Base-by-base conservation (phyloP, 2,888 invertebrate species). In the Sarcophaga subvicina region DNA sequence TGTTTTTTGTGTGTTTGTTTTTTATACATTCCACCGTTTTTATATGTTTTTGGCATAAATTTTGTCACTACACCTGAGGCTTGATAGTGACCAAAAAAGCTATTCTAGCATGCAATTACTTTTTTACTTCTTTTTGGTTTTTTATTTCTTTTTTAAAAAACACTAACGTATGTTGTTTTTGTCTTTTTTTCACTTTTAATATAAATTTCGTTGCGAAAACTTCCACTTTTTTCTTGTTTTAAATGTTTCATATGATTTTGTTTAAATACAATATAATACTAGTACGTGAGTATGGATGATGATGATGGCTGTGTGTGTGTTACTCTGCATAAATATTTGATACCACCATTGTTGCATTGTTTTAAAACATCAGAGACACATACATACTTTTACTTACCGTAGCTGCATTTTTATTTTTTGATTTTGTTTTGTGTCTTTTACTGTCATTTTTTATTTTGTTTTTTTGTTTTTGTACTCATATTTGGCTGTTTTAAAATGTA, bases 21-120 rank as follows among this genome's bases (percentile, higher is more conserved):
- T 75, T 37, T 75, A 20, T 47, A 12, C 22, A 2, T 47, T n/a
- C 8, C 60, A 37, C 8, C n/a, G 22, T 37, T 37, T 80, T 27
- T 47, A 20, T 14, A 49, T 60, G 6, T 82, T 75, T 86, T 83
- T 77, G 73, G 59, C 69, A 64, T 83, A 64, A 69, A 69, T 75
- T 78, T 67, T 86, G 82, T 69, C 79, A 86, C 70, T 62, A 82
- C 88, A 88, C 86, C 88, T 88, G 85, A 79, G 87, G 86, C 80
- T 66, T 86, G 80, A 81, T 87, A 86, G 82, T 85, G 88, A 88
- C 89, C 87, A 85, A 84, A 84, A 83, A 81, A 88, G 79, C 69
- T 88, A 88, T 85, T 86, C 79, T 78, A 84, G 88, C 84, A 86
- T 81, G 75, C 78, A 83, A 83, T 73, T 83, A 72, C 72, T 78